Evolutionary conservation across 2,797 vertebrate species (phyloP).

Genomic region (Macroramphosus scolopax): DNA sequence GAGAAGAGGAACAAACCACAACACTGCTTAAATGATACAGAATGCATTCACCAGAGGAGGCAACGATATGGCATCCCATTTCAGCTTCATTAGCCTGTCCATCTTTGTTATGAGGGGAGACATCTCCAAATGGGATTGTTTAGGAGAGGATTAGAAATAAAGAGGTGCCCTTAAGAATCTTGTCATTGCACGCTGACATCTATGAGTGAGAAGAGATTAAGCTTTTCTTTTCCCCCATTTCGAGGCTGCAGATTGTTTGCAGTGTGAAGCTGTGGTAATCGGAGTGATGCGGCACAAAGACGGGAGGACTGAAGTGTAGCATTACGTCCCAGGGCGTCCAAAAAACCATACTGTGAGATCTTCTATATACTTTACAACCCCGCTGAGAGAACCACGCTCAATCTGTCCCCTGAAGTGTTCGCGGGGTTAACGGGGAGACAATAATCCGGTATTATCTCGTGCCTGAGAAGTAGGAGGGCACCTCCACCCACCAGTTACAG

Average conservation of each 20-base stretch:
- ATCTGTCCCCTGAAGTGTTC: conserved; percentile 50
- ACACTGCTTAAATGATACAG: conserved; percentile 38
- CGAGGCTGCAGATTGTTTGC: conserved; percentile 34
- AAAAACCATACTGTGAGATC: conserved; percentile 55
- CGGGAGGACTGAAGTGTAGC: conserved; percentile 52
- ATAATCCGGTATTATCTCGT: conserved; percentile 55
- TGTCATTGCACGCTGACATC: conserved; percentile 41
- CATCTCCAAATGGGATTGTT: conserved; percentile 46
- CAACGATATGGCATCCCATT: conserved; percentile 28
- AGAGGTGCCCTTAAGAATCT: conserved; percentile 41
- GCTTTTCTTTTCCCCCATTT: conserved; percentile 8
- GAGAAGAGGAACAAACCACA: conserved; percentile 41
- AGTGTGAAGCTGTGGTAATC: conserved; percentile 48
- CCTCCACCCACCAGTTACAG: conserved; percentile 13
- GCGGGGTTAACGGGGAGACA: conserved; percentile 40
- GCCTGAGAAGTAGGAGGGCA: conserved; percentile 25
- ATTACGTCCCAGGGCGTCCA: conserved; percentile 50
- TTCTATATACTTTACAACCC: conserved; percentile 43
- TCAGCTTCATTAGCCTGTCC: conserved; percentile 50
- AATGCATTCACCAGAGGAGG: conserved; percentile 20
- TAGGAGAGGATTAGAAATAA: conserved; percentile 59
- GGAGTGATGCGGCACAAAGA: conserved; percentile 45
- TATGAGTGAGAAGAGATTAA: conserved; percentile 46
- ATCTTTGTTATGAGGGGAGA: conserved; percentile 31
- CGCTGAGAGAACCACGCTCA: conserved; percentile 51